These are phyloP conservation scores for Taxidea taxus DNA, from an alignment of 2,113 vertebrate genomes.

Conservation along the genomic window DNA sequence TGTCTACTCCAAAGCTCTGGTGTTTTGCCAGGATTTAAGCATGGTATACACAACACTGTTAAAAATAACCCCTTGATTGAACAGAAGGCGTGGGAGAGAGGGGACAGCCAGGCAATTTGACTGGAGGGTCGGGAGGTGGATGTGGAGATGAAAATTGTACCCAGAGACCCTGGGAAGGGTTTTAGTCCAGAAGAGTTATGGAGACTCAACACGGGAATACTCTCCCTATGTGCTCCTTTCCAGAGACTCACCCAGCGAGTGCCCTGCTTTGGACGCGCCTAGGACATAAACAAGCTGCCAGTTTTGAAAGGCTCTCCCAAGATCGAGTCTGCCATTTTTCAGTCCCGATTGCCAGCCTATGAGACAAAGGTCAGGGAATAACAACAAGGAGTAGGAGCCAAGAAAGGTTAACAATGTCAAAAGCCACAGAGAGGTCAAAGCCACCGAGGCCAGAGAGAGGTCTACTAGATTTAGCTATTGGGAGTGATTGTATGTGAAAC, in stretches of 20 bases:
- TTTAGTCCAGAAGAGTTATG: constrained; percentile 44
- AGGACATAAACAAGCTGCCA: constrained; percentile 18
- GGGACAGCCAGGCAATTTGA: constrained; percentile 15
- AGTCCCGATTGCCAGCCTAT: constrained; percentile 18
- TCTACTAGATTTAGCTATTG: constrained; percentile 28
- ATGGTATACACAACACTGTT: constrained; percentile 69
- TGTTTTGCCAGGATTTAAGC: constrained; percentile 68
- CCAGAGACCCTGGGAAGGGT: constrained; percentile 59
- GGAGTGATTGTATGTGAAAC: constrained; percentile 28
- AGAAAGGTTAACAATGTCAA: constrained; percentile 35
- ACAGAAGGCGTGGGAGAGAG: constrained; percentile 75
- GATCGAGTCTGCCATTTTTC: constrained; percentile 45
- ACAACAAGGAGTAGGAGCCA: constrained; percentile 38
- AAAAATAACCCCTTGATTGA: constrained; percentile 75
- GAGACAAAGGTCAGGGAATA: constrained; percentile 51
- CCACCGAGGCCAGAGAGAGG: constrained; percentile 19
- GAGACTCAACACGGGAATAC: not conserved
- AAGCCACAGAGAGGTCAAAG: constrained; percentile 37
- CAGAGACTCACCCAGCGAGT: not conserved
- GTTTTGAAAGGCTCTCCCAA: constrained; percentile 56
- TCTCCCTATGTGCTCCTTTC: not conserved
- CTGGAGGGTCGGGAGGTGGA: not conserved
- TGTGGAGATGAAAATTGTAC: constrained; percentile 6
- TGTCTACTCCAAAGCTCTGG: constrained; percentile 64
- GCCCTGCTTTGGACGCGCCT: not conserved